Evolutionary conservation across 2,797 vertebrate species (phyloP).

Genomic region (Sitta carolinensis): DNA sequence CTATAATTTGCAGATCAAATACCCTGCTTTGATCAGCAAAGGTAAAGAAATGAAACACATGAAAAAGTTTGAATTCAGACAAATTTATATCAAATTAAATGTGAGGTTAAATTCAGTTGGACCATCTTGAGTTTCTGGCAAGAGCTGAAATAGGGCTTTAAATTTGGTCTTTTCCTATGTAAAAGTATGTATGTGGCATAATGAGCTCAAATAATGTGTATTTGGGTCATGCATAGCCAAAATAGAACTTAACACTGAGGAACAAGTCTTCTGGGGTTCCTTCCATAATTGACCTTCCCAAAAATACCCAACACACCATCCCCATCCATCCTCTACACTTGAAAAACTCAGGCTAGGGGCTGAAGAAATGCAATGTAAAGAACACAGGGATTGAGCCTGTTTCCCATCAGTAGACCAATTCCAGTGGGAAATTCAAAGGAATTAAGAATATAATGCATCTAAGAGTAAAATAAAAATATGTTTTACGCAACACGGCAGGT

Average conservation of each 20-base stretch:
- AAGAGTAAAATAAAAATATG: neutral
- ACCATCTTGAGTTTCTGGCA: neutral
- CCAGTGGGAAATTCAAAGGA: neutral
- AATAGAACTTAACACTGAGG: neutral
- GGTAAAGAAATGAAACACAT: neutral
- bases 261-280: neutral
- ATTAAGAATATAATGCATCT: neutral
- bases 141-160: neutral
- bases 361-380: neutral
- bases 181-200: neutral
- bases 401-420: neutral
- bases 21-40: neutral
- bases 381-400: neutral
- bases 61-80: neutral
- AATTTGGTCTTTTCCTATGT: neutral
- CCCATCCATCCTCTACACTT: no score
- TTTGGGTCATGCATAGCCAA: neutral
- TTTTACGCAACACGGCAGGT: neutral
- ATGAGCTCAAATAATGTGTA: neutral
- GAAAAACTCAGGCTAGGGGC: neutral
- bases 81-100: neutral
- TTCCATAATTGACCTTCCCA: fast-evolving
- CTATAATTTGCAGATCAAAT: neutral
- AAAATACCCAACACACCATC: neutral
- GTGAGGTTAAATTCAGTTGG: neutral